Evolutionary conservation across 1,140 invertebrate species (phyloP), one percentile per base, ranked within the genome.

Genomic region (Phymorhynchus buccinoides): DNA sequence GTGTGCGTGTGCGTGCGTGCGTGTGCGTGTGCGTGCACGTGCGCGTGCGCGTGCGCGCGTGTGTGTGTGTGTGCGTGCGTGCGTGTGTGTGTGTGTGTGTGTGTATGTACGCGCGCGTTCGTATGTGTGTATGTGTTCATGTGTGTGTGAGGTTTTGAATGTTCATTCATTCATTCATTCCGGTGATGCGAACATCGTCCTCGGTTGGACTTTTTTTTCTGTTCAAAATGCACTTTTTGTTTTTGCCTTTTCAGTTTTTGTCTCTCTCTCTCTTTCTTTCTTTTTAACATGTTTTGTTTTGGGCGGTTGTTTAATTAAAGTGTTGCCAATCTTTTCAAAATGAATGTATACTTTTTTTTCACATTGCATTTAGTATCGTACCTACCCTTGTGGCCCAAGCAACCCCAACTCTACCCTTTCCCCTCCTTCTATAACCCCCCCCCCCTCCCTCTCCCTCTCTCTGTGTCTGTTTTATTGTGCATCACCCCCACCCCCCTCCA

Each of bases 91-190:
- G 62, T 66, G 62, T 66, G 62, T 66, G 62, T 66, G 62, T 66
- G 62, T 73, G 62, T 66, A n/a, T 66, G 62, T 66, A n/a, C 30
- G 62, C 30, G 68, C 37, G 68, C 37, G 68, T 73, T 30, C 37
- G 68, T 73, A 35, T 73, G 68, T 73, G 68, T 73, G 68, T 73
- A 35, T 73, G 68, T 73, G 68, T 73, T 30, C 37, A 35, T 73
- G 37, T 41, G 73, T 75, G 73, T 41, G 37, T 75, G 73, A 41
- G 12, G 6, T 62, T 62, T 62, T 16, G 56, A 27, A 4, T 1
- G 22, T 62, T 62, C 56, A 14, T 52, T 52, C 48, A 52, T 52
- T 52, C 48, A 52, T 52, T 52, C 56, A 62, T 62, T 62, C 56
- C 56, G 56, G 56, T 62, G 56, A 62, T 62, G 56, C n/a, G 4